Percentiles rank a stretch among this genome's conserved stretches.
These are phyloP conservation scores for Psilopsiagon aymara DNA, from an alignment of 2,113 vertebrate genomes.

Conservation along the genomic window DNA sequence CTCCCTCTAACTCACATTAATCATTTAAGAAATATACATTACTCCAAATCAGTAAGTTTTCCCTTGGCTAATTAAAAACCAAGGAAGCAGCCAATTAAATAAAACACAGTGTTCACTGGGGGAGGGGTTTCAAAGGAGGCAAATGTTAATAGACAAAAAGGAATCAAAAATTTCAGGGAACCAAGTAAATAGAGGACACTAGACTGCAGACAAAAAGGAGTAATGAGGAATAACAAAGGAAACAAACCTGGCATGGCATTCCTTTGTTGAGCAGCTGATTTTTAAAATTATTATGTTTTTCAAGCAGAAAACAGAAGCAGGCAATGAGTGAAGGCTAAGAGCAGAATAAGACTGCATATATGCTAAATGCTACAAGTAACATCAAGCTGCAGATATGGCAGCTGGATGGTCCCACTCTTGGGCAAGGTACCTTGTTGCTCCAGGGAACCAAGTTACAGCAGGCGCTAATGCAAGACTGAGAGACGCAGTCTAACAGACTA, in stretches of 20 bases:
- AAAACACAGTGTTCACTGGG: background rate
- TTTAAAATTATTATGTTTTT: background rate
- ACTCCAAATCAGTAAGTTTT: background rate
- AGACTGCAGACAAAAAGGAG: background rate
- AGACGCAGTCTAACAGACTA: constrained; percentile 80
- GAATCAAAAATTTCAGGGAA: background rate
- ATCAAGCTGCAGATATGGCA: constrained; percentile 36
- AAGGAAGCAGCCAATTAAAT: background rate
- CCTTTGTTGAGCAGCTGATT: background rate
- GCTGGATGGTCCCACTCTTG: constrained; percentile 42
- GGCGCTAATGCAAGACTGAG: constrained; percentile 82
- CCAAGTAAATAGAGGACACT: background rate
- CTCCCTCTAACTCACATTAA: background rate
- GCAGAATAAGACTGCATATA: background rate
- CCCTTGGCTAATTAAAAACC: background rate
- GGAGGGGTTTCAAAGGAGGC: background rate
- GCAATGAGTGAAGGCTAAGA: background rate
- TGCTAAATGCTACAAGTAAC: constrained; percentile 25
- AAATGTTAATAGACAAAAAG: background rate
- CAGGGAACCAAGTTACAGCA: constrained; percentile 83
- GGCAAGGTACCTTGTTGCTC: constrained; percentile 80
- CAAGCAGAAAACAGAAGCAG: background rate
- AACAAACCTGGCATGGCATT: background rate
- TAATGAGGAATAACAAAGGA: background rate
- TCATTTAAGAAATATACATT: background rate